Evolutionary conservation across 1,140 invertebrate genomes (phyloP).

Genomic region (Cardiocondyla obscurior): DNA sequence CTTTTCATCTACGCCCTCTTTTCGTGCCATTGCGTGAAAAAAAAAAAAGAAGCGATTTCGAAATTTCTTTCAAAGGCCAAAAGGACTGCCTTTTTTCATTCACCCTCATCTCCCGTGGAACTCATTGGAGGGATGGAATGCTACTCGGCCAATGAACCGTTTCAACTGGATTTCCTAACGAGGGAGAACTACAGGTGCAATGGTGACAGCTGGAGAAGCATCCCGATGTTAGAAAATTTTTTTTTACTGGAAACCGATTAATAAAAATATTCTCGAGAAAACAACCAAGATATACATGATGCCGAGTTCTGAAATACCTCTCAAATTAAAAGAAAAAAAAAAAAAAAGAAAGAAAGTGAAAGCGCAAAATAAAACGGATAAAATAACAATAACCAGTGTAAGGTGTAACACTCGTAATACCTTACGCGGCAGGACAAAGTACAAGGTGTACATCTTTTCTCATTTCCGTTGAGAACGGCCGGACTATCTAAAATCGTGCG

Average conservation of each 20-base stretch:
- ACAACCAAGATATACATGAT: not conserved
- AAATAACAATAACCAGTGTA: not conserved
- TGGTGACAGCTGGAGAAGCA: conserved; percentile 2
- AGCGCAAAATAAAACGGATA: not conserved
- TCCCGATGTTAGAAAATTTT: not conserved
- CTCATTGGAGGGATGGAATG: conserved; percentile 42
- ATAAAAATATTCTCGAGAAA: not conserved
- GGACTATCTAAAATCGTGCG: not conserved
- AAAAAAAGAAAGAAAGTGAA: not conserved
- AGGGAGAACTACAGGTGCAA: conserved; percentile 47
- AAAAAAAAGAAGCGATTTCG: not conserved
- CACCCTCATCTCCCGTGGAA: conserved; percentile 51
- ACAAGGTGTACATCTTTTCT: not conserved
- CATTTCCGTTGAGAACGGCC: not conserved
- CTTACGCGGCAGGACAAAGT: not conserved
- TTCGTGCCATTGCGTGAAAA: conserved; percentile 4
- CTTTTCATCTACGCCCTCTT: not conserved
- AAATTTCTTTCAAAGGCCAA: conserved; percentile 10
- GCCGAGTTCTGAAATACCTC: not conserved
- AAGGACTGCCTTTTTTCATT: conserved; percentile 49
- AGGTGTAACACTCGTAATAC: not conserved
- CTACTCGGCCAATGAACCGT: conserved; percentile 52
- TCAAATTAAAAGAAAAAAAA: not conserved
- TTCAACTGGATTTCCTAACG: conserved; percentile 5
- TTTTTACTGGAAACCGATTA: not conserved